These are phyloP conservation scores for Drosophila multiciliata DNA, from an alignment of 2,888 invertebrate genomes.

Conservation along the genomic window DNA sequence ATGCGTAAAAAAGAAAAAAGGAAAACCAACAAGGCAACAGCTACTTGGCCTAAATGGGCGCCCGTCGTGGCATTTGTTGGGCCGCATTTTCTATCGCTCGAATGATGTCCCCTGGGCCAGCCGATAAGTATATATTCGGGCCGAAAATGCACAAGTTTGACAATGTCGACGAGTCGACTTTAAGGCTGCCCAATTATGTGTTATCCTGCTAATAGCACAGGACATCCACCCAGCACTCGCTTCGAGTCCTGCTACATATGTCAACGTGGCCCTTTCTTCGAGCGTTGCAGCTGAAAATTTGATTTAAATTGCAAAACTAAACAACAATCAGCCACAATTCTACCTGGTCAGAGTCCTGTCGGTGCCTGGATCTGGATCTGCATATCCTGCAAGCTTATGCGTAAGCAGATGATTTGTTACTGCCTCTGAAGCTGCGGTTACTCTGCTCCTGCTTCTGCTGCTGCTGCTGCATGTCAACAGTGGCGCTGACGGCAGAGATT, in stretches of 20 bases:
- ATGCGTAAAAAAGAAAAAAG: conserved; percentile 18
- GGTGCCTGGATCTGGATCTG: conserved; percentile 5
- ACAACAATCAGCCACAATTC: conserved; percentile 67
- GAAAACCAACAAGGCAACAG: conserved; percentile 30
- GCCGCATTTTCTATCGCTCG: conserved; percentile 21
- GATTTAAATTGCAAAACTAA: conserved; percentile 80
- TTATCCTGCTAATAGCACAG: conserved; percentile 27
- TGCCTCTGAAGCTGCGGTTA: conserved; percentile 9
- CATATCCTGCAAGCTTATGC: conserved; percentile 46
- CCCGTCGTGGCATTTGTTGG: conserved; percentile 25
- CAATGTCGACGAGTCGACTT: conserved; percentile 33
- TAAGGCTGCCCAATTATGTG: conserved; percentile 50
- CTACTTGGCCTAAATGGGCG: conserved; percentile 20
- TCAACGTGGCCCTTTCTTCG: conserved; percentile 16
- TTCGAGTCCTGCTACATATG: conserved; percentile 25
- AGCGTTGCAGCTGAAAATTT: conserved; percentile 66
- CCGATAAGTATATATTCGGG: conserved; percentile 27
- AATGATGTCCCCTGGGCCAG: conserved; percentile 9
- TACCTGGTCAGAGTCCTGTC: conserved; percentile 28
- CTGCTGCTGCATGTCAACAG: conserved; percentile 65
- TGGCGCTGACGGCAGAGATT: conserved; percentile 77
- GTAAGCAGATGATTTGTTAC: conserved; percentile 66
- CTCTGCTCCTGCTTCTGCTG: conserved; percentile 18
- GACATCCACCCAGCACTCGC: background rate
- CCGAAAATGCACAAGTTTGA: conserved; percentile 7